Evolutionary conservation across 2,113 vertebrate species (phyloP).

Genomic region (Lota lota): DNA sequence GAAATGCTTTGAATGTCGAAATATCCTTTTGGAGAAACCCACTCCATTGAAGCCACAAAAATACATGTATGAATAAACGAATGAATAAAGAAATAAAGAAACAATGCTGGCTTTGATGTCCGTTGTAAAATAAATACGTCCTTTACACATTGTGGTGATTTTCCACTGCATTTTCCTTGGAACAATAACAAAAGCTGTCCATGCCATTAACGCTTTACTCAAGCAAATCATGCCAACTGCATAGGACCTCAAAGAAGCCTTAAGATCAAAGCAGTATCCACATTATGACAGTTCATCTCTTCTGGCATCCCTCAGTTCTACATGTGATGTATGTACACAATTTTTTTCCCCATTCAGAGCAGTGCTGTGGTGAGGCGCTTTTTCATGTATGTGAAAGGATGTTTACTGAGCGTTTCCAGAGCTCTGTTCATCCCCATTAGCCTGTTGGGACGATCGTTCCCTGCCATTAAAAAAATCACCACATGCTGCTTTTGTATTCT

Average conservation of each 20-base stretch:
- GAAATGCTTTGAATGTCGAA: no score
- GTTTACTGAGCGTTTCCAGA: conserved; percentile 32
- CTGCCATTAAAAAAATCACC: conserved; percentile 20
- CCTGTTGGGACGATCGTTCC: conserved; percentile 36
- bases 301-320: conserved; percentile 37
- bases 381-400: conserved; percentile 37
- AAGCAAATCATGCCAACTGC: conserved; percentile 23
- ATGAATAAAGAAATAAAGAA: no score
- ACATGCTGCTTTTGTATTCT: conserved; percentile 13
- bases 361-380: conserved; percentile 24
- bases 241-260: conserved; percentile 24
- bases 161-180: background rate
- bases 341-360: conserved; percentile 31
- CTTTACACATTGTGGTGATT: background rate
- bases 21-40: no score
- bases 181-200: no score
- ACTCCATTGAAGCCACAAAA: no score
- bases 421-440: conserved; percentile 55
- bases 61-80: no score
- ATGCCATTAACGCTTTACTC: background rate
- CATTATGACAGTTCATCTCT: conserved; percentile 41
- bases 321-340: conserved; percentile 42
- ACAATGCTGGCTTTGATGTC: no score
- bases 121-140: background rate
- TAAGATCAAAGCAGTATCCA: conserved; percentile 46